Base-by-base conservation (phyloP, 2,113 vertebrate species). In the Lanius ludovicianus region DNA sequence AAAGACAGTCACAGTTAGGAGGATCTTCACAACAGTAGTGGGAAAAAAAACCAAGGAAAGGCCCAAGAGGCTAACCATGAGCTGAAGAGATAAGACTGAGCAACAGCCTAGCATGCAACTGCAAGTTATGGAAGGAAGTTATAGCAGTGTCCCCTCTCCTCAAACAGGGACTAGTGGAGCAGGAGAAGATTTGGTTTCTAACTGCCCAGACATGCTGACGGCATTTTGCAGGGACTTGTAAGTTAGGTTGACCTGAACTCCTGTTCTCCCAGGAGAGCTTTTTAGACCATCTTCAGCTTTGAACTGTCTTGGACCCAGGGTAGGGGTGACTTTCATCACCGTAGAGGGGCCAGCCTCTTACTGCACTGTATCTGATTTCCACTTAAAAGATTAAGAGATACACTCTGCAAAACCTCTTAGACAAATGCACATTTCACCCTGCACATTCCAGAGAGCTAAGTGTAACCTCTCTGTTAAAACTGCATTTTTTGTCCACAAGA, bases 401-500 rank as follows among this genome's bases (percentile, higher is more conserved):
- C 1, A 20, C 17, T 53, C 39, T 71, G 60, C 24, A 74, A 87
- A 92, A 55, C 27, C 39, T 78, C 50, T 24, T 68, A 69, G 76
- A 49, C n/a, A 68, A 90, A 63, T 44, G 42, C 59, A 30, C 28
- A 27, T 89, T 93, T 92, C 68, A 59, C 56, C 33, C 22, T 53
- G 22, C 35, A 64, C 92, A 31, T 87, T 96, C 91, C 95, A 95
- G 55, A 64, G 73, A 96, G 74, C 86, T 83, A 83, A 95, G 52
- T 57, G 30, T 67, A 80, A 60, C 33, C 59, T 73, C 70, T 46
- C 68, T 74, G 89, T 93, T 97, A 97, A 97, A 91, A 91, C 94
- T 93, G 90, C 79, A 90, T 94, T 97, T 97, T 93, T 44, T 77
- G 52, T 50, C 80, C 69, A 78, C 80, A 92, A 85, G 94, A 81